These are phyloP conservation scores for Argynnis bischoffii DNA, from an alignment of 2,888 invertebrate species.

Conservation along the genomic window DNA sequence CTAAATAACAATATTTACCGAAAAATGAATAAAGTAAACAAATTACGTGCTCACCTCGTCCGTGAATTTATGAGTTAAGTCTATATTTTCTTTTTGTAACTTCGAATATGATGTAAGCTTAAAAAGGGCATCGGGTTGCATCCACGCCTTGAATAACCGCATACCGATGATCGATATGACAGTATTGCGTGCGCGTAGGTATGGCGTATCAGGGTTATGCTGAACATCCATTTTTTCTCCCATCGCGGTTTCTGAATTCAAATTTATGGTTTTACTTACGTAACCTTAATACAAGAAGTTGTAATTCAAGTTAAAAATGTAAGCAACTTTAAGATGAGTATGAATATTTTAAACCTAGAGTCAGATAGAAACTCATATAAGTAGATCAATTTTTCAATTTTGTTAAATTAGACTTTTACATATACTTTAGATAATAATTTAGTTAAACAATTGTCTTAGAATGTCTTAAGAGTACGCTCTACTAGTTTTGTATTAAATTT, in stretches of 20 bases:
- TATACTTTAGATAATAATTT: neutral
- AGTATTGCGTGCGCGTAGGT: slow-evolving; percentile 78
- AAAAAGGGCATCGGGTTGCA: slow-evolving; percentile 84
- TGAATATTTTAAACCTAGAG: too few species aligned
- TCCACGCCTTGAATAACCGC: slow-evolving; percentile 81
- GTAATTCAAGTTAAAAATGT: too few species aligned
- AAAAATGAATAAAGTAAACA: slow-evolving; percentile 8
- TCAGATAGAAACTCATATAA: too few species aligned
- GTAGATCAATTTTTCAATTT: too few species aligned
- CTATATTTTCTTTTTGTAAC: slow-evolving; percentile 77
- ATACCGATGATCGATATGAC: slow-evolving; percentile 70
- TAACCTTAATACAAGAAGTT: slow-evolving; percentile 5
- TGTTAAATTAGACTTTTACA: neutral
- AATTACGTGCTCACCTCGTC: slow-evolving; percentile 55
- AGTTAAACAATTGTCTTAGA: too few species aligned
- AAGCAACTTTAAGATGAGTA: too few species aligned
- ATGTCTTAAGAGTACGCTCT: too few species aligned
- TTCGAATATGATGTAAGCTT: slow-evolving; percentile 76
- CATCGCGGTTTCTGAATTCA: slow-evolving; percentile 85
- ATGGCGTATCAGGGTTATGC: slow-evolving; percentile 79
- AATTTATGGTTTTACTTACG: neutral
- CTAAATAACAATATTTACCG: too few species aligned
- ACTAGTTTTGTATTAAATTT: too few species aligned
- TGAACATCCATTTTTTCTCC: slow-evolving; percentile 84
- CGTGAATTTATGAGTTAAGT: slow-evolving; percentile 84